Conservation (phyloP, 2,888 invertebrate species). For the Rhaphigaster nebulosa region DNA sequence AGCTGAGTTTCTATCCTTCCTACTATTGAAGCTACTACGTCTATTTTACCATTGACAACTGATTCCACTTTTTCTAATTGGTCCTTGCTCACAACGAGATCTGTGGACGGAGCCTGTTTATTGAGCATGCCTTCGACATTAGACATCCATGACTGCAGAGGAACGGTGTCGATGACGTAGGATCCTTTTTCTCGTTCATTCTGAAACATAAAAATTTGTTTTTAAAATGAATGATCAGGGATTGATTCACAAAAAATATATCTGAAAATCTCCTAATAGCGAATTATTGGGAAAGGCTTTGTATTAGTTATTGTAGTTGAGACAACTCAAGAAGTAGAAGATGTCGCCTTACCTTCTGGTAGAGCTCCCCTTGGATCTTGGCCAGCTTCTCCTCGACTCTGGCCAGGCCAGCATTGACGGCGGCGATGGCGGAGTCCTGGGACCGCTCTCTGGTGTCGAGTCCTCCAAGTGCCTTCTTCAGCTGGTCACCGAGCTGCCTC, state of each 20-base stretch:
- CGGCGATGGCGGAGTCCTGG: conserved; percentile 73
- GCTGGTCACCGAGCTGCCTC: conserved; percentile 81
- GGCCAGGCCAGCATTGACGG: conserved; percentile 56
- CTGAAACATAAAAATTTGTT: conserved; percentile 60
- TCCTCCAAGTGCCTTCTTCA: conserved; percentile 80
- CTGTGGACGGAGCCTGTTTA: conserved; percentile 51
- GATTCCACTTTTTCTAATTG: conserved; percentile 64
- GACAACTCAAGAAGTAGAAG: too few relatives aligned
- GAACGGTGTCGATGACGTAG: conserved; percentile 66
- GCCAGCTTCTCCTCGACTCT: conserved; percentile 62
- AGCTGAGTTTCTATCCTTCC: conserved; percentile 63
- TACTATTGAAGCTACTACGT: conserved; percentile 61
- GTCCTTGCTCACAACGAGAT: conserved; percentile 48
- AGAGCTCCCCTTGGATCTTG: conserved; percentile 59
- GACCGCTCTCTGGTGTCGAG: conserved; percentile 81
- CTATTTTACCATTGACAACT: conserved; percentile 62
- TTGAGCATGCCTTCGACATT: conserved; percentile 70
- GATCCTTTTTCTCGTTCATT: conserved; percentile 63
- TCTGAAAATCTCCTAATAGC: not conserved
- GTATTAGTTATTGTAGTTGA: too few relatives aligned
- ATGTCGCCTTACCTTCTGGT: conserved; percentile 58
- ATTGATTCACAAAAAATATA: not conserved
- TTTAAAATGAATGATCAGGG: not conserved
- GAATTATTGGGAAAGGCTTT: too few relatives aligned
- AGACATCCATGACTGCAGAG: conserved; percentile 70